Percentiles rank a stretch among this genome's conserved stretches.
Conservation (phyloP, 92 coral and sea anemone species). For the Epizoanthus rinbou region DNA sequence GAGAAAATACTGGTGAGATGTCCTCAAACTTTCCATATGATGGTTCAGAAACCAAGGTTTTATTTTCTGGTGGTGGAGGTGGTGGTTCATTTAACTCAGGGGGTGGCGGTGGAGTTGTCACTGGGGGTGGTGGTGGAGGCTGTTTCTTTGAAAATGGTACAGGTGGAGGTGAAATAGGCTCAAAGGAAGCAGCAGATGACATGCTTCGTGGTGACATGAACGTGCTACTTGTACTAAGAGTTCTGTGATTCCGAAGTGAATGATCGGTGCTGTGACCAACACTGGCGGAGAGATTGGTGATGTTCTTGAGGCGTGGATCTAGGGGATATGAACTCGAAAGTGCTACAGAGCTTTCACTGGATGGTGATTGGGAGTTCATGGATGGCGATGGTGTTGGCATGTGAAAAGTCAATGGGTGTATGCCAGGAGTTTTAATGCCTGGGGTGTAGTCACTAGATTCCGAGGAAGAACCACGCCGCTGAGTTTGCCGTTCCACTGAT, state of each 20-base stretch:
- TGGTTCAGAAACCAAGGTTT: slow-evolving; percentile 24
- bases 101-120: slow-evolving; percentile 79
- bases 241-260: slow-evolving; percentile 35
- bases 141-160: slow-evolving; percentile 47
- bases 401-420: slow-evolving; percentile 38
- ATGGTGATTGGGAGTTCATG: slow-evolving; percentile 78
- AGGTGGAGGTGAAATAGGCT: slow-evolving; percentile 94
- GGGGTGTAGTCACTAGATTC: slow-evolving; percentile 29
- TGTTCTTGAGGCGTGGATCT: slow-evolving; percentile 58
- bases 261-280: slow-evolving; percentile 32
- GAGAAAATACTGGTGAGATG: slow-evolving; percentile 78
- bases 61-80: slow-evolving; percentile 65
- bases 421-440: slow-evolving; percentile 16
- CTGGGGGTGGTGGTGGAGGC: slow-evolving; percentile 80
- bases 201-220: slow-evolving; percentile 65
- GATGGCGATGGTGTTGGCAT: slow-evolving; percentile 97
- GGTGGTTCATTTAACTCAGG: slow-evolving; percentile 66
- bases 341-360: slow-evolving; percentile 59
- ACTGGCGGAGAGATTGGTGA: slow-evolving; percentile 46
- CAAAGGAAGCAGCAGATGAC: slow-evolving; percentile 80
- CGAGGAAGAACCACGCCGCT: slow-evolving; percentile 41
- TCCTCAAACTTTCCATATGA: slow-evolving; percentile 71
- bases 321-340: slow-evolving; percentile 54
- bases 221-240: slow-evolving; percentile 31
- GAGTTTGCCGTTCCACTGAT: slow-evolving; percentile 31